A percentile compares a stretch with the other conserved stretches of the same genome.
Evolutionary conservation across 2,797 vertebrate genomes (phyloP).

Genomic region (Siniperca scherzeri): DNA sequence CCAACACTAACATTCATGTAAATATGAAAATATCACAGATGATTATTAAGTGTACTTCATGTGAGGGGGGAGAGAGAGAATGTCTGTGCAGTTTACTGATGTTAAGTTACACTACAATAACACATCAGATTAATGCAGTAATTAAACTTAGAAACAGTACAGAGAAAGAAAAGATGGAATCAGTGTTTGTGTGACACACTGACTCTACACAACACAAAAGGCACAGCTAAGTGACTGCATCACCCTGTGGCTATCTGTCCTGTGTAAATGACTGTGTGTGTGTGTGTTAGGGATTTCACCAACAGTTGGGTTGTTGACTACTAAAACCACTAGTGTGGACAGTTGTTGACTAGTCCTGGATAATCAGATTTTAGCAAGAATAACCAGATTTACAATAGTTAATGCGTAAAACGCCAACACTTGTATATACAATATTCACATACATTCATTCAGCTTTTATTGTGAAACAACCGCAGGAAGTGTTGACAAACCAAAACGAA

Average conservation of each 20-base stretch:
- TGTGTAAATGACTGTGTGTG: neutral
- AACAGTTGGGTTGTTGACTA: neutral
- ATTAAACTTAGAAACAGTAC: neutral
- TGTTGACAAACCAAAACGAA: neutral
- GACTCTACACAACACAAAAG: conserved; percentile 4
- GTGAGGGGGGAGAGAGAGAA: neutral
- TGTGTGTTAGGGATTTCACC: neutral
- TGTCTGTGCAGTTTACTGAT: neutral
- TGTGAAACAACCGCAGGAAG: neutral
- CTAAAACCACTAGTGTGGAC: neutral
- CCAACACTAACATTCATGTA: neutral
- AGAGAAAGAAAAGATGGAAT: no score
- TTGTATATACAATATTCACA: neutral
- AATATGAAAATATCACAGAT: neutral
- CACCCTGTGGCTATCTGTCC: neutral
- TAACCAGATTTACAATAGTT: neutral
- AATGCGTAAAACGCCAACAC: neutral
- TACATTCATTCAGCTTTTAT: neutral
- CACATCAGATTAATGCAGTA: neutral
- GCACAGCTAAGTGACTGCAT: neutral
- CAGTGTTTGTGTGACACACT: conserved; percentile 1
- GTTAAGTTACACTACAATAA: neutral
- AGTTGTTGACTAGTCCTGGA: neutral
- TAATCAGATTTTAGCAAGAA: neutral
- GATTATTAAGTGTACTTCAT: no score